phyloP scores from a whole-genome alignment of 2,113 vertebrate species.

The Pangasianodon gigas region DNA sequence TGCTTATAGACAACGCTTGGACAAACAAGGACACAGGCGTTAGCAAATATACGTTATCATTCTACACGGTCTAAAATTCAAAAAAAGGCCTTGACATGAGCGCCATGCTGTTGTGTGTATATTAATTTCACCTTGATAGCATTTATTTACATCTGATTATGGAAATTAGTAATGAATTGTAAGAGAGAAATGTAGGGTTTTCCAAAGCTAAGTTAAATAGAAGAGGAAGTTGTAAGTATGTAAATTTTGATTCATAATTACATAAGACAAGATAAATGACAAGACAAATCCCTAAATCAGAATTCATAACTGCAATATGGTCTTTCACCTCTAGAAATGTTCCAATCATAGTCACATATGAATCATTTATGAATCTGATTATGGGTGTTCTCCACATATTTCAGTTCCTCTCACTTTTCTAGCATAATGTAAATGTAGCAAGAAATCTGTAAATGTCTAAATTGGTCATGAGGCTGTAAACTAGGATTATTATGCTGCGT shows the following conservation, averaged over 20 bases:
- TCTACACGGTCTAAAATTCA: not conserved
- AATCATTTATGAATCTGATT: not conserved
- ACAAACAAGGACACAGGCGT: not conserved
- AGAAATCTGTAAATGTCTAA: not conserved
- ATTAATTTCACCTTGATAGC: not conserved
- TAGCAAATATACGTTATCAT: not conserved
- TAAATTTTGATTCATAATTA: not conserved
- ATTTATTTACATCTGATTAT: not conserved
- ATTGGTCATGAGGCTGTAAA: not conserved
- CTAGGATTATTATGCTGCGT: too few species aligned
- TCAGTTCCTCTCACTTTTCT: not conserved
- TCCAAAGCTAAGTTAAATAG: not conserved
- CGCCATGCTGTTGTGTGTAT: not conserved
- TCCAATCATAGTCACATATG: too few species aligned
- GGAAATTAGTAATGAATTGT: not conserved
- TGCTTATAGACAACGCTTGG: not conserved
- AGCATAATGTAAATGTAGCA: not conserved
- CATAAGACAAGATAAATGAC: not conserved
- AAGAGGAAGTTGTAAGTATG: not conserved
- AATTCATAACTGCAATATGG: not conserved
- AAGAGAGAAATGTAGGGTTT: not conserved
- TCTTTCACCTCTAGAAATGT: not conserved
- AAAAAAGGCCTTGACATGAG: not conserved
- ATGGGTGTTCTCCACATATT: not conserved
- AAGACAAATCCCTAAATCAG: not conserved